A percentile compares a stretch with the other conserved stretches of the same genome.
Evolutionary conservation across 2,113 vertebrate genomes (phyloP).

Genomic region (Tinamus guttatus): DNA sequence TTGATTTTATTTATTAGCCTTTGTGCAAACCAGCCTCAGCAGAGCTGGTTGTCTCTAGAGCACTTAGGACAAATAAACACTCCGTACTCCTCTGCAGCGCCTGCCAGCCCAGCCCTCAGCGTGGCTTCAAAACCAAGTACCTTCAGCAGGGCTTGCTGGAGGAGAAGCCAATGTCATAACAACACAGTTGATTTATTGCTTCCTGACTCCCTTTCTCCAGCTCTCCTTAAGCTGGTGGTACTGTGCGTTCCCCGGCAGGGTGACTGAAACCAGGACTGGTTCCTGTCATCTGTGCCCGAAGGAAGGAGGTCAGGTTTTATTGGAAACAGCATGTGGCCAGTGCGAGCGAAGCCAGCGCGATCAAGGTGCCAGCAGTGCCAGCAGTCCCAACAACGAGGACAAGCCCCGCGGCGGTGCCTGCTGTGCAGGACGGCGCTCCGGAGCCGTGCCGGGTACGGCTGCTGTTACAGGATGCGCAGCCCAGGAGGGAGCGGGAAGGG

Average conservation of each 20-base stretch:
- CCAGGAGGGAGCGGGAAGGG: background rate
- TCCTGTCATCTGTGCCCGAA: background rate
- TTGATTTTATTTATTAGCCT: background rate
- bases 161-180: slow-evolving; percentile 65
- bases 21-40: background rate
- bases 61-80: slow-evolving; percentile 46
- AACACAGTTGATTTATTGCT: slow-evolving; percentile 62
- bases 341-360: slow-evolving; percentile 17
- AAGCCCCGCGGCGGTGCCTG: rapidly evolving
- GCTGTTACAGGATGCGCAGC: background rate
- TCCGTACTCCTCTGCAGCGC: rapidly evolving
- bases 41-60: background rate
- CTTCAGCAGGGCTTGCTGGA: slow-evolving; percentile 23
- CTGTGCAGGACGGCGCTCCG: background rate
- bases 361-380: background rate
- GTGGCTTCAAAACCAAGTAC: slow-evolving; percentile 5
- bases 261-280: slow-evolving; percentile 66
- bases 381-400: rapidly evolving
- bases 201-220: slow-evolving; percentile 41
- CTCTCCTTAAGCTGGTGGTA: background rate
- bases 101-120: background rate
- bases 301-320: slow-evolving; percentile 36
- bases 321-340: slow-evolving; percentile 36
- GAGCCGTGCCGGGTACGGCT: background rate
- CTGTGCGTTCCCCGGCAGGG: background rate